Evolutionary conservation across 2,113 vertebrate genomes (phyloP), one percentile per base, ranked within the genome.

Genomic region (Cynopterus brachyotis): DNA sequence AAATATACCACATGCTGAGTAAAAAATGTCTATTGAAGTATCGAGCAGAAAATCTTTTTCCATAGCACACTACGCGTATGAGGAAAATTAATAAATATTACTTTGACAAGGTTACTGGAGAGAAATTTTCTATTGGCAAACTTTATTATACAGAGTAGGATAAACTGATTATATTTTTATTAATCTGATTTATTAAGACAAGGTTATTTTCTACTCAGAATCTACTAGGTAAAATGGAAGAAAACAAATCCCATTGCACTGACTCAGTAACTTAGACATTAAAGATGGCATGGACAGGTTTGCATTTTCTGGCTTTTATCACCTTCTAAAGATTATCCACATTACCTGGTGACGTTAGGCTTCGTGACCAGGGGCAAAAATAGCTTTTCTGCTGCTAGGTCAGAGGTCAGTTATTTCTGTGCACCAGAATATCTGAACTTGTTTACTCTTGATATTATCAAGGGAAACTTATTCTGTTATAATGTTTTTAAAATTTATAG

Each of bases 1-100:
- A 96, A 97, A 85, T 72, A 85, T 35, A 82, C 90, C 90, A 94
- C 88, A 95, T 79, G 86, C 96, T 89, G 72, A 94, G 78, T 4
- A 78, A 78, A 80, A 96, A 97, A 91, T 94, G 37, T 75, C 95
- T 91, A 92, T 89, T 95, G 20, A 76, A 96, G 17, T 85, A 85
- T 47, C 91, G 42, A 95, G 9, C 67, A 96, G 40, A 96, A 96
- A 95, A 89, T 66, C 15, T 64, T 96, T 92, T 92, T 86, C 67
- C 81, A 91, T 24, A 79, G 94, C 59, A 81, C 42, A 72, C 28
- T n/a, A 89, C 28, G 8, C 45, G 22, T 62, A 72, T 35, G 20
- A 93, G 19, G 35, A 92, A 93, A 55, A 90, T 66, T 78, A 87
- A 83, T 83, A 96, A 88, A 70, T 93, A 92, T 45, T 95, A 82